Conservation (phyloP, 2,888 invertebrate species). For the Lepidonotus clava region DNA sequence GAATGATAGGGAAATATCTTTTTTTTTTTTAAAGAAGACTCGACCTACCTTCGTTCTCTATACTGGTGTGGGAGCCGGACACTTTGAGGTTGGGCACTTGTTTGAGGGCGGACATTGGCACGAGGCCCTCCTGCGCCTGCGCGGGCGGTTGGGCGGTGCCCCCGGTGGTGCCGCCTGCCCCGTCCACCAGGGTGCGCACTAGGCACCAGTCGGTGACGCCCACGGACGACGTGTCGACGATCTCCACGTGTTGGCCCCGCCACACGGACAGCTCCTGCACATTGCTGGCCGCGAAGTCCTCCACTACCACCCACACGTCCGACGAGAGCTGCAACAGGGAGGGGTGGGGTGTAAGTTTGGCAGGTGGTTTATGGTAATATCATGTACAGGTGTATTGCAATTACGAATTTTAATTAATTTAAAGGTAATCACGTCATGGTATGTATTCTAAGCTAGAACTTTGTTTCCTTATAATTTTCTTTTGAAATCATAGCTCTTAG, state of each 20-base stretch:
- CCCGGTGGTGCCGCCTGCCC: conserved; percentile 67
- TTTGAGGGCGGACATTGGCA: conserved; percentile 79
- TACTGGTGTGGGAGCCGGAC: conserved; percentile 72
- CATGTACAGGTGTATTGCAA: no score
- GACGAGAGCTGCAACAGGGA: conserved; percentile 20
- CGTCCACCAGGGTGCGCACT: conserved; percentile 73
- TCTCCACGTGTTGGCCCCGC: conserved; percentile 96
- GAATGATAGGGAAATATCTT: no score
- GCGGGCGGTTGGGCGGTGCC: no score
- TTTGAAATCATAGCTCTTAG: no score
- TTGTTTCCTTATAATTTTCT: no score
- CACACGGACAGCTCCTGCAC: conserved; percentile 90
- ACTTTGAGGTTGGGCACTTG: conserved; percentile 75
- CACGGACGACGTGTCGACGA: conserved; percentile 86
- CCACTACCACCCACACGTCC: conserved; percentile 79
- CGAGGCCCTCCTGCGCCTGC: conserved; percentile 78
- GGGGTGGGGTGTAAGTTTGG: no score
- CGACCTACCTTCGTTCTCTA: conserved; percentile 78
- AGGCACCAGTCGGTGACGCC: conserved; percentile 80
- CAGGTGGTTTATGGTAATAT: no score
- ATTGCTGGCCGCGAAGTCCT: conserved; percentile 88
- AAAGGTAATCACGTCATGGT: no score
- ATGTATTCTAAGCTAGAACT: no score
- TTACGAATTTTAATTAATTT: no score
- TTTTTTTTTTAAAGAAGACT: no score